These are phyloP conservation scores for Gymnocheta viridis DNA, from an alignment of 2,888 invertebrate species.

Conservation along the genomic window DNA sequence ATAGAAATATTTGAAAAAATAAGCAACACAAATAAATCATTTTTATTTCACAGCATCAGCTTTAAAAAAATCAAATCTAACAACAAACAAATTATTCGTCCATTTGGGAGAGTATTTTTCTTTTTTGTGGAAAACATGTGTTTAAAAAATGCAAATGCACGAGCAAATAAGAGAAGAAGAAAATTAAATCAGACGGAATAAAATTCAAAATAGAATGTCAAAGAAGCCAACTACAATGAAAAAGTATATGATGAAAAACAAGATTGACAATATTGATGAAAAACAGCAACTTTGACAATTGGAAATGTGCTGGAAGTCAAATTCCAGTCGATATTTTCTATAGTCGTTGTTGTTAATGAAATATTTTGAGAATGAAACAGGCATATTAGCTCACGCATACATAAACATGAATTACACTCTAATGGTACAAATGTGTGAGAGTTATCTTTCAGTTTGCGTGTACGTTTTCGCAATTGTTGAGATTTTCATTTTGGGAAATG, in stretches of 20 bases:
- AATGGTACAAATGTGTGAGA: conserved; percentile 40
- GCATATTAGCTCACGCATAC: conserved; percentile 13
- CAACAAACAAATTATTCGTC: not conserved
- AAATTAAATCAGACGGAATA: not conserved
- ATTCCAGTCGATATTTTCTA: conserved; percentile 43
- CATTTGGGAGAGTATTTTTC: not conserved
- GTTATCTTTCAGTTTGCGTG: conserved; percentile 1
- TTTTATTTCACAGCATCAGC: not conserved
- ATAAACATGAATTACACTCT: not conserved
- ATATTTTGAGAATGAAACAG: conserved; percentile 56
- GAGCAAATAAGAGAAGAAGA: conserved; percentile 6
- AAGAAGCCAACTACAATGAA: not conserved
- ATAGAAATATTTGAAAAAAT: not conserved
- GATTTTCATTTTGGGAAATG: conserved; percentile 31
- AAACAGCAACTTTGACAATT: conserved; percentile 55
- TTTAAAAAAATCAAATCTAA: not conserved
- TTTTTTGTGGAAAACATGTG: conserved; percentile 9
- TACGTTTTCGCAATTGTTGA: conserved; percentile 33
- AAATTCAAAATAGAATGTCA: conserved; percentile 46
- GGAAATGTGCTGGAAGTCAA: conserved; percentile 50
- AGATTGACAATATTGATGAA: conserved; percentile 10
- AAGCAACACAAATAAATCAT: conserved; percentile 13
- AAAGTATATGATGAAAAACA: not conserved
- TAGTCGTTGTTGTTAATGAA: conserved; percentile 43
- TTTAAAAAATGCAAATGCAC: conserved; percentile 22